Base-by-base conservation (phyloP, 53 echinoderm and acorn worm genomes). In the Luidia sarsii region DNA sequence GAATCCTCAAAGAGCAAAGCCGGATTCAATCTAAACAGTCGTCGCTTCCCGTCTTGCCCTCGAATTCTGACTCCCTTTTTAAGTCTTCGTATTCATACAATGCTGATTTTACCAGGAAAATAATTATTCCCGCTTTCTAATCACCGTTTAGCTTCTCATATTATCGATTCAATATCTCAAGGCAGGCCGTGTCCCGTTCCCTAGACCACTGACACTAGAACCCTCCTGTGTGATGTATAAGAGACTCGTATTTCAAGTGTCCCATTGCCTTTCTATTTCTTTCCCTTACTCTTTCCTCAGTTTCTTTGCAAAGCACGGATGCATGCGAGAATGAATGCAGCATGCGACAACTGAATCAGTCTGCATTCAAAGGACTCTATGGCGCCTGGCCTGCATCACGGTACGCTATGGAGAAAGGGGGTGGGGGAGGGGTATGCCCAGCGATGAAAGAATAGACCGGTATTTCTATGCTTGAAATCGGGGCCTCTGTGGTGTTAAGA, bases 81-180 rank as follows among this genome's bases (percentile, higher is more conserved):
- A n/a, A n/a, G n/a, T n/a, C n/a, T n/a, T n/a, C n/a, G n/a, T n/a
- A n/a, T n/a, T n/a, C n/a, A n/a, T n/a, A n/a, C n/a, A n/a, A n/a
- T n/a, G n/a, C n/a, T n/a, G n/a, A n/a, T n/a, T n/a, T n/a, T 67
- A 43, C 45, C 13, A 2, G 31, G 21, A 65, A 67, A 45, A 67
- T 23, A 39, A 67, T 67, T 67, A 67, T 67, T 41, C 67, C 16
- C 24, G 35, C 67, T 67, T 67, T 15, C 13, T n/a, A 43, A 67
- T 43, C 11, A 41, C 67, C 67, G 45, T 24, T 45, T 7, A 20
- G 35, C 31, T 24, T 67, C 67, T 67, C 67, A 45, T 13, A 67
- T 67, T 67, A 0, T 16, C 41, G 9, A 9, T 41, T 23, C 41
- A 9, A 45, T 41, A 10, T 41, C 19, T 43, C 22, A 19, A 33